Percentiles rank a stretch among this genome's conserved stretches.
phyloP scores from a whole-genome alignment of 2,113 vertebrate species.

The Lepus americanus region DNA sequence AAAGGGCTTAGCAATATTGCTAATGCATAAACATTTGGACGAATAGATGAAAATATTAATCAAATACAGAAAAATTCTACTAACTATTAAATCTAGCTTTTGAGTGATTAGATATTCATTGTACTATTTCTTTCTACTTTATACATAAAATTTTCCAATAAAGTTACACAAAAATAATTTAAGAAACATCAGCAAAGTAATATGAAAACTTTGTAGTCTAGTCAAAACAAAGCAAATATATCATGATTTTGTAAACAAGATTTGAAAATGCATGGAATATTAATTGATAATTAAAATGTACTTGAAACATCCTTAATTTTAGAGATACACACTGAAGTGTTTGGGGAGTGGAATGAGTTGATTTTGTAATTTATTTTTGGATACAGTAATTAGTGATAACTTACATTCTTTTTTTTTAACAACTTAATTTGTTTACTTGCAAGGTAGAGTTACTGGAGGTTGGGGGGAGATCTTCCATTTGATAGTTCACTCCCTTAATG shows the following conservation, averaged over 20 bases:
- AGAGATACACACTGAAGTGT: not conserved
- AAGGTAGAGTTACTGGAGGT: too few species aligned
- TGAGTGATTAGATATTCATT: not conserved
- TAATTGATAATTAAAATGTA: not conserved
- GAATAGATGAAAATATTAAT: not conserved
- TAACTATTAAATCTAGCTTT: not conserved
- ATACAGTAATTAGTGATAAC: not conserved
- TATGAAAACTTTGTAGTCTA: not conserved
- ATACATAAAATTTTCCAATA: not conserved
- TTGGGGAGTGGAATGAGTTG: not conserved
- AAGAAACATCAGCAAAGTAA: not conserved
- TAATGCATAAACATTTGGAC: not conserved
- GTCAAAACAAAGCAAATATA: not conserved
- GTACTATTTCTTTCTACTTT: not conserved
- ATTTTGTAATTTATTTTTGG: not conserved
- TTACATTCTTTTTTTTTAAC: too few species aligned
- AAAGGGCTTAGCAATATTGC: not conserved
- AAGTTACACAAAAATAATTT: not conserved
- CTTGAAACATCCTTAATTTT: not conserved
- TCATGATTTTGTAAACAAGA: not conserved
- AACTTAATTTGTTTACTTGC: too few species aligned
- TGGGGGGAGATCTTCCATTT: too few species aligned
- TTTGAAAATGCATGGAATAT: not conserved
- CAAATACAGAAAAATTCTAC: not conserved
- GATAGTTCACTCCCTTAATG: too few species aligned